phyloP scores from a whole-genome alignment of 2,888 invertebrate genomes.

The Cryptus armator region DNA sequence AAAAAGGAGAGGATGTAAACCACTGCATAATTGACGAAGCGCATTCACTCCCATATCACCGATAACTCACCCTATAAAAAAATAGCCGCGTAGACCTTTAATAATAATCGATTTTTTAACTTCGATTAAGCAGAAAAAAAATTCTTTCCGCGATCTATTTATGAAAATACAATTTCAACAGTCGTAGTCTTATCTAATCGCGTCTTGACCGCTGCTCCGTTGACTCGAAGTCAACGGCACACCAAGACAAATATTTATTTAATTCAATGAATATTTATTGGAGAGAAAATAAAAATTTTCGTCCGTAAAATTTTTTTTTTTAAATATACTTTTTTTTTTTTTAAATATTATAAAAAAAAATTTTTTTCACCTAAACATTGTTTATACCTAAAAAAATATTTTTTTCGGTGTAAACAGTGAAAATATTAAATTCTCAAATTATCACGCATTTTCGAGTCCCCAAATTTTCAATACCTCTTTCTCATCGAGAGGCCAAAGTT shows the following conservation, averaged over 20 bases:
- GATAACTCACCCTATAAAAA: neutral
- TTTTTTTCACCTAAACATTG: no score
- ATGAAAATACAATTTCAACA: constrained; percentile 4
- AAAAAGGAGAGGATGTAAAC: constrained; percentile 64
- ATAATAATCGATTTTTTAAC: neutral
- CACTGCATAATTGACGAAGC: constrained; percentile 65
- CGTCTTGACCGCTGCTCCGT: neutral
- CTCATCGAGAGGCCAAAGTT: constrained; percentile 87
- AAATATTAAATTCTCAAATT: neutral
- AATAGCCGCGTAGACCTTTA: neutral
- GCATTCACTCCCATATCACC: neutral
- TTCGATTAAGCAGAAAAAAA: no score
- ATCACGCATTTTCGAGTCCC: constrained; percentile 80
- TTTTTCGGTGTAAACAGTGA: no score
- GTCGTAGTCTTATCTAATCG: constrained; percentile 36
- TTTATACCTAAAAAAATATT: no score
- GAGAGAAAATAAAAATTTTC: no score
- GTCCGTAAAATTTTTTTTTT: no score
- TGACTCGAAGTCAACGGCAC: neutral
- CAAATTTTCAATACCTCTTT: constrained; percentile 88
- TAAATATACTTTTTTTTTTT: no score
- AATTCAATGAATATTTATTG: no score
- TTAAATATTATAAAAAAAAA: no score
- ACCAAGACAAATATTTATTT: neutral
- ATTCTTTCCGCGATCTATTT: neutral